A percentile compares a stretch with the other conserved stretches of the same genome.
phyloP scores from a whole-genome alignment of 2,888 invertebrate species.

The Linnaemya vulpina region DNA sequence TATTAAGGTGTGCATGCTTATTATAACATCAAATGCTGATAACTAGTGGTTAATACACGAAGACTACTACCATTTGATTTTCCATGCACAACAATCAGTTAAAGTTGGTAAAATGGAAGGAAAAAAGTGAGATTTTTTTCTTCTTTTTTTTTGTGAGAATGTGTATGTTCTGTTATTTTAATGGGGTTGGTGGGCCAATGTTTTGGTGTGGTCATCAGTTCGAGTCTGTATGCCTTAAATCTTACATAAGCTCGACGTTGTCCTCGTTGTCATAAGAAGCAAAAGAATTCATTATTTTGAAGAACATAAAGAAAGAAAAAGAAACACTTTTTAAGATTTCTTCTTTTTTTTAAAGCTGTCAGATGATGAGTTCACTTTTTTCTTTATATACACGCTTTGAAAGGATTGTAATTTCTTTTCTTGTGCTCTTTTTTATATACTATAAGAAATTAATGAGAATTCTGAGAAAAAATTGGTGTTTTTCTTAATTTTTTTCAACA shows the following conservation, averaged over 20 bases:
- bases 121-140: slow-evolving; percentile 6
- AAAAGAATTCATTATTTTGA: slow-evolving; percentile 44
- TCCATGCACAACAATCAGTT: slow-evolving; percentile 43
- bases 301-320: slow-evolving; percentile 35
- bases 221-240: slow-evolving; percentile 41
- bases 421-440: slow-evolving; percentile 28
- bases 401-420: slow-evolving; percentile 67
- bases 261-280: slow-evolving; percentile 50
- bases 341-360: slow-evolving; percentile 65
- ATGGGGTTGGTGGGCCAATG: slow-evolving; percentile 37
- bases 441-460: slow-evolving; percentile 71
- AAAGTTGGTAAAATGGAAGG: slow-evolving; percentile 20
- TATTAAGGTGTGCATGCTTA: slow-evolving; percentile 47
- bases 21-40: slow-evolving; percentile 57
- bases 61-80: slow-evolving; percentile 28
- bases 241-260: slow-evolving; percentile 30
- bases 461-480: slow-evolving; percentile 47
- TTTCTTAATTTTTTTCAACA: slow-evolving; percentile 3
- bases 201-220: slow-evolving; percentile 28
- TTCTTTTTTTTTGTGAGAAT: slow-evolving; percentile 48
- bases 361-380: slow-evolving; percentile 54
- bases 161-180: slow-evolving; percentile 9
- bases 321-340: slow-evolving; percentile 62
- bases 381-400: slow-evolving; percentile 33
- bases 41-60: slow-evolving; percentile 54